Percentiles rank a stretch among this genome's conserved stretches.
phyloP scores from a whole-genome alignment of 1,140 invertebrate species.

The Scaptomyza pallida region DNA sequence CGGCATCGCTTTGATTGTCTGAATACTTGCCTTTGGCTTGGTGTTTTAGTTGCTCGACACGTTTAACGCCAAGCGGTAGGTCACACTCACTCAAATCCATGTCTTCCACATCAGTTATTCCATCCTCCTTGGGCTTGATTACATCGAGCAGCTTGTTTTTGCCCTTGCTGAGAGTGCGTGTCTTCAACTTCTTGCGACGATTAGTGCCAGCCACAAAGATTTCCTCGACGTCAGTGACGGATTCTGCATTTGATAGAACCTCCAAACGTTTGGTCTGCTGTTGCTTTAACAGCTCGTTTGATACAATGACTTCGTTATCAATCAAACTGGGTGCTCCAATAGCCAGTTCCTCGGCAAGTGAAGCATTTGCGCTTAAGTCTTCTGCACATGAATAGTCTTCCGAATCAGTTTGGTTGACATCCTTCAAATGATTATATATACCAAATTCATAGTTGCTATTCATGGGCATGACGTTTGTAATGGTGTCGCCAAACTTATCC shows the following conservation, averaged over 20 bases:
- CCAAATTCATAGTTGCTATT: constrained; percentile 80
- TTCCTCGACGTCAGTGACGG: constrained; percentile 85
- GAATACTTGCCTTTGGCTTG: constrained; percentile 37
- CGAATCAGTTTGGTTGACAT: constrained; percentile 83
- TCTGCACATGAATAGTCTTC: constrained; percentile 84
- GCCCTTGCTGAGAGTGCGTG: constrained; percentile 67
- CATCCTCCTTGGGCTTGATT: constrained; percentile 54
- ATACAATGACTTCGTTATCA: constrained; percentile 74
- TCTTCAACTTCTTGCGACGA: constrained; percentile 77
- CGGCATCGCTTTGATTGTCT: constrained; percentile 58
- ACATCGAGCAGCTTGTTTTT: constrained; percentile 70
- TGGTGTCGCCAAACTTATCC: constrained; percentile 84
- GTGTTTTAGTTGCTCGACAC: constrained; percentile 67
- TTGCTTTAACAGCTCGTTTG: constrained; percentile 73
- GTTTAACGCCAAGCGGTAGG: constrained; percentile 52
- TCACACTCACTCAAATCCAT: constrained; percentile 85
- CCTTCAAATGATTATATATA: constrained; percentile 72
- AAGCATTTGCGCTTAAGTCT: constrained; percentile 62
- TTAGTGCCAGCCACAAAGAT: constrained; percentile 81
- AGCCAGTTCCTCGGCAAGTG: constrained; percentile 50
- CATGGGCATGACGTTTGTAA: constrained; percentile 84
- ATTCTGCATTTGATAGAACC: constrained; percentile 71
- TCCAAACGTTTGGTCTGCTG: constrained; percentile 68
- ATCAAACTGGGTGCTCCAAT: constrained; percentile 39
- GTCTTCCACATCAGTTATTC: constrained; percentile 85